Base-by-base conservation (phyloP, 2,113 vertebrate genomes). In the Tonatia bakeri region DNA sequence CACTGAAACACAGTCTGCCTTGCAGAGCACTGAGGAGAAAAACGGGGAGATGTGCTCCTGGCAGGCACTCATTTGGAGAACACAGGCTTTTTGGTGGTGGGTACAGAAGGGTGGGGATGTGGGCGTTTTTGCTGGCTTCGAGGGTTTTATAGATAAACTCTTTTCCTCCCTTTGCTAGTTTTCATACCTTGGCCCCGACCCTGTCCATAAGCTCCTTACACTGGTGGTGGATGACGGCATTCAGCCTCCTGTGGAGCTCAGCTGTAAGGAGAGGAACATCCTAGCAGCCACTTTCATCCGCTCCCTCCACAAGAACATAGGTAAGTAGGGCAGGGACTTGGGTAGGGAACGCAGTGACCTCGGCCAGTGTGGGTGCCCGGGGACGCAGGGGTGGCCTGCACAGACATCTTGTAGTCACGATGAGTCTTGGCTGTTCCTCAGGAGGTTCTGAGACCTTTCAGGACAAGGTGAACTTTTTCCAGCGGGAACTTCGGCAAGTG, bases 401-500 rank as follows among this genome's bases (percentile, higher is more conserved):
- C n/a, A 36, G n/a, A 14, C 52, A 36, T 9, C 80, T 80, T 26
- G 2, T 94, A 40, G 73, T 40, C 28, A 7, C 61, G 26, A 31
- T 76, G 93, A 38, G 11, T 72, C 70, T 94, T 96, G 19, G 19
- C 56, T 94, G 26, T 14, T 98, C 97, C 87, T 90, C 89, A 99
- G 99, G 99, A 94, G 99, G 99, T 97, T 99, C 99, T 0, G 99
- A 99, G 98, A 99, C 99, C 8, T 99, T 99, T 98, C 99, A 99
- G 98, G 99, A 99, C 98, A 99, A 99, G 97, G 99, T 99, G 94
- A 99, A 98, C 98, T 99, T 99, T 97, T 99, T 99, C 98, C 99
- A 99, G 95, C 98, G 99, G 91, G 99, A 99, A 98, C 99, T 99
- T 26, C 99, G 99, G 87, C 99, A 99, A 95, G 98, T 99, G 80